Evolutionary conservation across 2,113 vertebrate genomes (phyloP).

Genomic region (Hemichromis elongatus): DNA sequence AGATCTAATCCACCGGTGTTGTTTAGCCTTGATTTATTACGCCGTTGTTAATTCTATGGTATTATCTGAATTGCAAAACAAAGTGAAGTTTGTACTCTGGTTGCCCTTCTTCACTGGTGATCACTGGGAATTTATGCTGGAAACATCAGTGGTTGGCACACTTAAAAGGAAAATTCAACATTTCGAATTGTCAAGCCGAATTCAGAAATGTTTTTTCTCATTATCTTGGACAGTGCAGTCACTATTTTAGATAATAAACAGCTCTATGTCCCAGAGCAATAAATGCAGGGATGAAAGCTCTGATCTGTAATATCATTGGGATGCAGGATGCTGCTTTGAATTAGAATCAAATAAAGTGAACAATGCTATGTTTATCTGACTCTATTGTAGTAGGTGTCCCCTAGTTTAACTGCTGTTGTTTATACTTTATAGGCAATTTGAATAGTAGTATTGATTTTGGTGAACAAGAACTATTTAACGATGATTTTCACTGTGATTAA

Average conservation of each 20-base stretch:
- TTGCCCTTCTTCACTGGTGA: conserved; percentile 37
- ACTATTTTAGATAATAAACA: conserved; percentile 39
- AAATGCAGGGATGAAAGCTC: conserved; percentile 15
- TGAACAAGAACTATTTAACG: neutral
- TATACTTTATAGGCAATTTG: neutral
- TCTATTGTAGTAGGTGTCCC: neutral
- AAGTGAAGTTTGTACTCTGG: conserved; percentile 33
- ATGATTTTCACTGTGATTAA: neutral
- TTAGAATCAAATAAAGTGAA: conserved; percentile 8
- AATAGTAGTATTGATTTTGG: neutral
- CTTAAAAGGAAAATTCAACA: conserved; percentile 26
- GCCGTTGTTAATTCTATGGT: neutral
- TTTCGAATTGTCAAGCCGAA: conserved; percentile 20
- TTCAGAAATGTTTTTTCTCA: conserved; percentile 38
- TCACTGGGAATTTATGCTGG: conserved; percentile 40
- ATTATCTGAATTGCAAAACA: conserved; percentile 36
- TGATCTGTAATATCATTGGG: conserved; percentile 20
- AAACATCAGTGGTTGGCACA: conserved; percentile 28
- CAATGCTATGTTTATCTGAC: neutral
- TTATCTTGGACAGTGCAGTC: conserved; percentile 38
- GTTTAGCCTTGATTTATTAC: conserved; percentile 23
- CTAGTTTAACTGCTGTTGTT: neutral
- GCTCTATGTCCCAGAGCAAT: conserved; percentile 38
- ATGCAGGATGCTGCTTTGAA: conserved; percentile 7
- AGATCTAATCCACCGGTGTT: neutral